A percentile compares a stretch with the other conserved stretches of the same genome.
Conservation (phyloP, 1,140 invertebrate species). For the Pentalonia nigronervosa region DNA sequence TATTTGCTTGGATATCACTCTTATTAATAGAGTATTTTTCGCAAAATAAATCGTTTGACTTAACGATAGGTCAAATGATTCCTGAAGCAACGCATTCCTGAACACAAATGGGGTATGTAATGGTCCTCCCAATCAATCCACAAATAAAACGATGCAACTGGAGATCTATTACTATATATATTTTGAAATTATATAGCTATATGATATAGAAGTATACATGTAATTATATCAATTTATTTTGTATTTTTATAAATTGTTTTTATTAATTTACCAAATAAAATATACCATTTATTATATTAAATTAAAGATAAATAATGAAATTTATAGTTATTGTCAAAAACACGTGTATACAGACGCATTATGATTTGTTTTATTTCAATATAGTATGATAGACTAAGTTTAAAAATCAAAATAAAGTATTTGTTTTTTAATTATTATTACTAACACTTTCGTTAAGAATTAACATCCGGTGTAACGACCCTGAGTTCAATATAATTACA, state of each 20-base stretch:
- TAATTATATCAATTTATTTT: neutral
- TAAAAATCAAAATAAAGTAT: neutral
- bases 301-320: no score
- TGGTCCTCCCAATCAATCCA: no score
- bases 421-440: neutral
- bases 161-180: no score
- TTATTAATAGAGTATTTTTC: neutral
- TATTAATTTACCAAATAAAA: neutral
- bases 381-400: neutral
- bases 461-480: neutral
- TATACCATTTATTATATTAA: no score
- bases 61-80: no score
- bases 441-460: neutral
- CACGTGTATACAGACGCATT: neutral
- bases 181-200: no score
- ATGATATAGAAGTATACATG: neutral
- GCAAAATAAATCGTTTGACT: neutral
- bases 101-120: no score
- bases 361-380: neutral
- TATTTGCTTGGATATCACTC: neutral
- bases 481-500: neutral
- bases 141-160: no score
- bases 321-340: no score
- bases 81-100: no score
- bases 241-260: neutral